Base-by-base conservation (phyloP, 2,113 vertebrate species). In the Takifugu bimaculatus region DNA sequence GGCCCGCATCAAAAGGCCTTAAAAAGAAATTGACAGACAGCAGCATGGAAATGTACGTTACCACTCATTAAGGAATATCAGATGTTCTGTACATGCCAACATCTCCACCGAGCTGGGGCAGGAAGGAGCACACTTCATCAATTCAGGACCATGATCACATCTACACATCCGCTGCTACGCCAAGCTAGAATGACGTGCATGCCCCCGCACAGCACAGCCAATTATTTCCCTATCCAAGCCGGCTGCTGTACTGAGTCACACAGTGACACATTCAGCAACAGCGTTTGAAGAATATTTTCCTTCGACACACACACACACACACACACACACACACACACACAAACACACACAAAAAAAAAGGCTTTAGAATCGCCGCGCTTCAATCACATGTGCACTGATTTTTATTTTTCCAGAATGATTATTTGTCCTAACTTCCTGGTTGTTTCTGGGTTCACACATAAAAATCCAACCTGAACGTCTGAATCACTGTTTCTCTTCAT, bases 141-240 rank as follows among this genome's bases (percentile, higher is more conserved):
- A 10, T 39, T 10, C 35, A 39, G 7, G 35, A 39, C 11, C 49
- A 57, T 26, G 57, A 25, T 20, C 42, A 47, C 57, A 54, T 71
- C 49, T 12, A 60, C 62, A 65, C 68, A 75, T 78, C 65, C 68
- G 52, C 29, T 49, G 54, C 57, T 79, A 70, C 68, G 70, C 63
- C 32, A 13, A 42, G 65, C 49, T 72, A 72, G 75, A 72, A 77
- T 86, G 87, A 85, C 83, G 72, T 64, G 45, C 53, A 66, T 57
- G 68, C 65, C 58, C 79, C 66, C 42, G 63, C 77, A 79, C 82
- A 72, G 80, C 77, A 63, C 70, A 82, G 77, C 85, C 87, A 89
- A 90, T 90, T 90, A 88, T 87, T 85, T 88, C 70, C 63, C 28
- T 71, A 52, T 77, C 63, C 68, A 35, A 68, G 79, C 27, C n/a